These are phyloP conservation scores for Chelidonichthys spinosus DNA, from an alignment of 2,797 vertebrate genomes.

Conservation along the genomic window DNA sequence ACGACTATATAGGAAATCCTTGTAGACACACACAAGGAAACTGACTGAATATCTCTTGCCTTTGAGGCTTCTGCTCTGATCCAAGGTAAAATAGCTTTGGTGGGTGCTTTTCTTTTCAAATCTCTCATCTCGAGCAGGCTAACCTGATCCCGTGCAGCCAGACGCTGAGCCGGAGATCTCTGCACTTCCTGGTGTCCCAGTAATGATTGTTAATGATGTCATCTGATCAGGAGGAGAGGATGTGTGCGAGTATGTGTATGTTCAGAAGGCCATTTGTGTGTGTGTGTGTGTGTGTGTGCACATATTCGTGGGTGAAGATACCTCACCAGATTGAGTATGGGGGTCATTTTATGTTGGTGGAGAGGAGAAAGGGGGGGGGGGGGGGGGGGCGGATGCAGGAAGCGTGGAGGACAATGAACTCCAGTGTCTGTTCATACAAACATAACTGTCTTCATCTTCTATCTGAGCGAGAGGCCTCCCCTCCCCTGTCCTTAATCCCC, in stretches of 20 bases:
- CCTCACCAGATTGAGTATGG: slow-evolving; percentile 67
- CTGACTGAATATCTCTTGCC: slow-evolving; percentile 20
- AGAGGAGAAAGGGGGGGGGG: slow-evolving; percentile 31
- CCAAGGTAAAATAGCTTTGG: slow-evolving; percentile 67
- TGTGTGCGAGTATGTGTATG: slow-evolving; percentile 67
- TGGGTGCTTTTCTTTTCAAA: slow-evolving; percentile 74
- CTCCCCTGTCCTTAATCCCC: slow-evolving; percentile 51
- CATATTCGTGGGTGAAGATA: slow-evolving; percentile 68
- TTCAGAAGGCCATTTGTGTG: slow-evolving; percentile 41
- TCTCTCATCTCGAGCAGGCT: slow-evolving; percentile 80
- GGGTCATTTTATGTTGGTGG: slow-evolving; percentile 71
- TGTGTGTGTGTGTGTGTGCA: slow-evolving; percentile 44
- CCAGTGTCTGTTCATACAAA: slow-evolving; percentile 79
- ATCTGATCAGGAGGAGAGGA: slow-evolving; percentile 83
- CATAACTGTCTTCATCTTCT: slow-evolving; percentile 75
- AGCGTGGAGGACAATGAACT: slow-evolving; percentile 79
- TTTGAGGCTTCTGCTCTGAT: slow-evolving; percentile 48
- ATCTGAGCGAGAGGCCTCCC: slow-evolving; percentile 53
- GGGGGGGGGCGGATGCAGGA: slow-evolving; percentile 59
- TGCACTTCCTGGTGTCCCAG: slow-evolving; percentile 84
- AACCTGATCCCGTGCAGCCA: slow-evolving; percentile 82
- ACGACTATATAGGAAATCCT: slow-evolving; percentile 17
- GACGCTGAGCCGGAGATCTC: slow-evolving; percentile 79
- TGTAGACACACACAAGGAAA: slow-evolving; percentile 1
- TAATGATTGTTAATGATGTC: slow-evolving; percentile 89